Evolutionary conservation across 2,797 vertebrate genomes (phyloP), one percentile per base, ranked within the genome.

Genomic region (Manis pentadactyla): DNA sequence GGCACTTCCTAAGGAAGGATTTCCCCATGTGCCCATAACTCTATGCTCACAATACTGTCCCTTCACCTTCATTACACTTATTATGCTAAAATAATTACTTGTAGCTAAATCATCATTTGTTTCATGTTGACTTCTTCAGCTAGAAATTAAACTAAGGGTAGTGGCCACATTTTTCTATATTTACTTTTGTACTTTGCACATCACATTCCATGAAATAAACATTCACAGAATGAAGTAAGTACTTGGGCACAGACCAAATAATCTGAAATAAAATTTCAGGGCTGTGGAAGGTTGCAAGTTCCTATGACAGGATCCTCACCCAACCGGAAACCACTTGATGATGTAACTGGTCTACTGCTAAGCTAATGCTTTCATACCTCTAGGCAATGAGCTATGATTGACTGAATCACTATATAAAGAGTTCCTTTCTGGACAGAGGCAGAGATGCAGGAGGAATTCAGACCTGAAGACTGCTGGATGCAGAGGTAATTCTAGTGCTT

Each of bases 71-170:
- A 51, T 23, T 31, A 15, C 13, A 27, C 21, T 46, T 74, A 19
- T 21, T 49, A 21, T 71, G 17, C 31, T 77, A n/a, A 53, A 77
- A 77, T 53, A 31, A 77, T 7, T 49, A 31, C 18, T 15, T 25
- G 1, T 64, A 75, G 68, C 21, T 96, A 93, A 91, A 87, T 61
- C 75, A 93, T 49, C 64, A 55, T 25, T 49, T 74, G 4, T 31
- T 75, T 86, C 42, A 2, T 17, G 27, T 81, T 55, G n/a, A 79
- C 51, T 53, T 64, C n/a, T 27, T 87, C 51, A 55, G 42, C n/a
- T 74, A 66, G 34, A 94, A 90, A 82, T 87, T 71, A 74, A 64
- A 13, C n/a, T 51, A n/a, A 93, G n/a, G 21, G 18, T 7, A 83
- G 68, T 25, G 34, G 15, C 59, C 19, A 64, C 5, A 57, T 42